Percentiles rank a stretch among this genome's conserved stretches.
Conservation (phyloP, 1,140 invertebrate species). For the Drosophila ananassae region DNA sequence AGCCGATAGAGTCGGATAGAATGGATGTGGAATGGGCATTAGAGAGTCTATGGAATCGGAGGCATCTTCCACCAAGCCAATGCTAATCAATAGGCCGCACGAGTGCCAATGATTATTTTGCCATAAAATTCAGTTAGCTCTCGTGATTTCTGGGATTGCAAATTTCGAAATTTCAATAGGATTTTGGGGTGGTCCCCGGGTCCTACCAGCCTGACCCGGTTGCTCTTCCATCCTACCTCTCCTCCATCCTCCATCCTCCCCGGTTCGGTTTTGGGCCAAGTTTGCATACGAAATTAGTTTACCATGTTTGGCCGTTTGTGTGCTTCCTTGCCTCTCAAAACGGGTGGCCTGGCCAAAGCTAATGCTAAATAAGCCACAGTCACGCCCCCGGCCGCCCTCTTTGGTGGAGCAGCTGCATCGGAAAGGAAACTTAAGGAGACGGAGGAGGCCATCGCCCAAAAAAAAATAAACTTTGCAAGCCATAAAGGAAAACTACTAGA, state of each 20-base stretch:
- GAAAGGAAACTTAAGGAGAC: conserved; percentile 24
- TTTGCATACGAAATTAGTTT: conserved; percentile 62
- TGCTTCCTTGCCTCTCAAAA: conserved; percentile 23
- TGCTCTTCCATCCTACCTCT: background rate
- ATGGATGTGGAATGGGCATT: conserved; percentile 10
- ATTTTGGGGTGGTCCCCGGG: conserved; percentile 57
- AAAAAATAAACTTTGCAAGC: conserved; percentile 49
- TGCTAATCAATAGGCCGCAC: conserved; percentile 81
- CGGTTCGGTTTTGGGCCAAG: conserved; percentile 38
- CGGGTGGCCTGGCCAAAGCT: conserved; percentile 52
- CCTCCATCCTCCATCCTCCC: background rate
- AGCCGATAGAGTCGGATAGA: conserved; percentile 5
- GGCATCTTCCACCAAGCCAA: conserved; percentile 29
- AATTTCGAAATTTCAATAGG: conserved; percentile 68
- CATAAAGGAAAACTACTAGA: conserved; percentile 63
- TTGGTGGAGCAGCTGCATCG: conserved; percentile 39
- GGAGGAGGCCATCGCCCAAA: background rate
- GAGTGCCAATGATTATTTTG: conserved; percentile 80
- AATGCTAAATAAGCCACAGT: conserved; percentile 74
- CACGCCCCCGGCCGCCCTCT: conserved; percentile 31
- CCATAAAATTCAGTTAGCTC: conserved; percentile 78
- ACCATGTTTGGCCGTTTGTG: conserved; percentile 53
- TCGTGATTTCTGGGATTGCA: conserved; percentile 49
- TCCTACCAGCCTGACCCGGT: conserved; percentile 16
- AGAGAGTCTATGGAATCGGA: conserved; percentile 13